phyloP scores from a whole-genome alignment of 2,797 vertebrate species.

The Sciurus carolinensis region DNA sequence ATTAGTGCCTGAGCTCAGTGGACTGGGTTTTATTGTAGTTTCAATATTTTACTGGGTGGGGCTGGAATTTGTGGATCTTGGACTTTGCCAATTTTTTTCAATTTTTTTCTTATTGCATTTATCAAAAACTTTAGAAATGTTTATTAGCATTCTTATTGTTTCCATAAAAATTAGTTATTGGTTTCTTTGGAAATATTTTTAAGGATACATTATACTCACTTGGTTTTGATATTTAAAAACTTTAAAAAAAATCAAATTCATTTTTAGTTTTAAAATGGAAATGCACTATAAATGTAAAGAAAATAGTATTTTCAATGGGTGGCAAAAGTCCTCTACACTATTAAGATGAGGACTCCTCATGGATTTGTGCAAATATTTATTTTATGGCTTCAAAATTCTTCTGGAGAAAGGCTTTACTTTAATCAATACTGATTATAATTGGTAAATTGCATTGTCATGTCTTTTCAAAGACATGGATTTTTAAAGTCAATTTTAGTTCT shows the following conservation, averaged over 20 bases:
- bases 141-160: neutral
- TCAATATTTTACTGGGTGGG: neutral
- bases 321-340: neutral
- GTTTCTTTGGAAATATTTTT: neutral
- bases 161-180: neutral
- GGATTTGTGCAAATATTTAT: neutral
- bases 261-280: slow-evolving; percentile 55
- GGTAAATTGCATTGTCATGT: neutral
- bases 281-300: neutral
- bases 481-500: slow-evolving; percentile 17
- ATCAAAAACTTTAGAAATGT: slow-evolving; percentile 27
- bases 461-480: neutral
- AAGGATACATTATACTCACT: neutral
- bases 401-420: neutral
- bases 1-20: neutral
- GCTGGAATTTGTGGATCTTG: slow-evolving; percentile 12
- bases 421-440: neutral
- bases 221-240: slow-evolving; percentile 5
- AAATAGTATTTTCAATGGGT: slow-evolving; percentile 46
- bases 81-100: neutral
- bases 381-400: slow-evolving; percentile 21
- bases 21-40: slow-evolving; percentile 3
- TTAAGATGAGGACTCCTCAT: neutral
- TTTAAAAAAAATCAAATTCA: slow-evolving; percentile 9
- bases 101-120: neutral